Percentiles rank a stretch among this genome's conserved stretches.
These are phyloP conservation scores for Drepana arcuata DNA, from an alignment of 1,140 invertebrate species.

Conservation along the genomic window DNA sequence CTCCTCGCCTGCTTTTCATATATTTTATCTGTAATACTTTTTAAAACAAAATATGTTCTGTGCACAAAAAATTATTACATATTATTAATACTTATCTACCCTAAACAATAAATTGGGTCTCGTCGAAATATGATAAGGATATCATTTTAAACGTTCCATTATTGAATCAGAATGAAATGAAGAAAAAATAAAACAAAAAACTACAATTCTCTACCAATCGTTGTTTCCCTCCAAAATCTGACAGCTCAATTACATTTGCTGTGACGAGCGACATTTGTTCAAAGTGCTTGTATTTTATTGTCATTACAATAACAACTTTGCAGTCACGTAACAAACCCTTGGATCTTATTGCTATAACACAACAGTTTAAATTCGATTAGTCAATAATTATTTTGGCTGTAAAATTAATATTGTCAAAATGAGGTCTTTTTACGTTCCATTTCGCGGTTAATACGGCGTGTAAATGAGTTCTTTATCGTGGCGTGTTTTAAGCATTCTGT, in stretches of 20 bases:
- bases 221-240: conserved; percentile 57
- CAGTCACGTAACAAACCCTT: background rate
- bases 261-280: conserved; percentile 61
- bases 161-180: too few species aligned
- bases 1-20: too few species aligned
- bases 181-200: conserved; percentile 3
- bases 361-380: conserved; percentile 15
- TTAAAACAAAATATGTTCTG: too few species aligned
- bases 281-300: conserved; percentile 43
- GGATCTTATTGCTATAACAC: conserved; percentile 1
- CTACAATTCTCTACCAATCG: conserved; percentile 1
- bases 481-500: conserved; percentile 53
- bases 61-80: too few species aligned
- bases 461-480: conserved; percentile 69
- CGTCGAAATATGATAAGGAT: too few species aligned
- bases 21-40: too few species aligned
- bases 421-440: conserved; percentile 48
- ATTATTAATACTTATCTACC: too few species aligned
- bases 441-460: conserved; percentile 60
- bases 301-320: conserved; percentile 4
- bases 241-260: conserved; percentile 53
- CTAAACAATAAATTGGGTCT: too few species aligned
- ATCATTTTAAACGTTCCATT: too few species aligned
- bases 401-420: conserved; percentile 16
- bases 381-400: conserved; percentile 3